Percentiles rank a stretch among this genome's conserved stretches.
These are phyloP conservation scores for Cosmia pyralina DNA, from an alignment of 2,888 invertebrate genomes.

Conservation along the genomic window DNA sequence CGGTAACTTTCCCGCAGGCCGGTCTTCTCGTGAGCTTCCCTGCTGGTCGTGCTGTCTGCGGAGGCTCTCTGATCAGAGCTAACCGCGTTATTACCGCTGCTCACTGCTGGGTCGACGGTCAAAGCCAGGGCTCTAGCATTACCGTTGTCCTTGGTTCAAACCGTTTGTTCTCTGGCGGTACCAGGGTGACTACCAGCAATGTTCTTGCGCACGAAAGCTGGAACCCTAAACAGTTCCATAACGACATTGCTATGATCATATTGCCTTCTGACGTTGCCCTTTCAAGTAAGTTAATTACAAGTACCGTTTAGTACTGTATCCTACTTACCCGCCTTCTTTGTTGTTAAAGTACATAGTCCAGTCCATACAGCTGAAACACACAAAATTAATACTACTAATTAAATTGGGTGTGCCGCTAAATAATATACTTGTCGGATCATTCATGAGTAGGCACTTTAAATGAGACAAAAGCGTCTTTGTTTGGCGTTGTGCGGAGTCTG, in stretches of 20 bases:
- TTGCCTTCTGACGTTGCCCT: not conserved
- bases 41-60: slow-evolving; percentile 70
- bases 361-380: no score
- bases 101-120: slow-evolving; percentile 81
- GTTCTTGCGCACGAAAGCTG: slow-evolving; percentile 73
- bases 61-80: slow-evolving; percentile 71
- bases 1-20: slow-evolving; percentile 36
- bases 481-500: no score
- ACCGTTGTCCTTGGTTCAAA: slow-evolving; percentile 75
- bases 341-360: no score
- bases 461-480: no score
- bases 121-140: slow-evolving; percentile 71
- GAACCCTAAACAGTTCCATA: slow-evolving; percentile 70
- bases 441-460: no score
- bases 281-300: slow-evolving; percentile 14
- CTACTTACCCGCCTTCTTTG: not conserved
- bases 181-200: slow-evolving; percentile 66
- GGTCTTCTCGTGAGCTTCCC: slow-evolving; percentile 45
- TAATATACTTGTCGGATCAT: no score
- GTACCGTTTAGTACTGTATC: no score
- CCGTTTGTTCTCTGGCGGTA: slow-evolving; percentile 75
- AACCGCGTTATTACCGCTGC: slow-evolving; percentile 78
- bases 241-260: slow-evolving; percentile 68
- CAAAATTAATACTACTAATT: no score
- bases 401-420: no score